A percentile compares a stretch with the other conserved stretches of the same genome.
phyloP scores from a whole-genome alignment of 2,888 invertebrate species.

The Callosobruchus maculatus region DNA sequence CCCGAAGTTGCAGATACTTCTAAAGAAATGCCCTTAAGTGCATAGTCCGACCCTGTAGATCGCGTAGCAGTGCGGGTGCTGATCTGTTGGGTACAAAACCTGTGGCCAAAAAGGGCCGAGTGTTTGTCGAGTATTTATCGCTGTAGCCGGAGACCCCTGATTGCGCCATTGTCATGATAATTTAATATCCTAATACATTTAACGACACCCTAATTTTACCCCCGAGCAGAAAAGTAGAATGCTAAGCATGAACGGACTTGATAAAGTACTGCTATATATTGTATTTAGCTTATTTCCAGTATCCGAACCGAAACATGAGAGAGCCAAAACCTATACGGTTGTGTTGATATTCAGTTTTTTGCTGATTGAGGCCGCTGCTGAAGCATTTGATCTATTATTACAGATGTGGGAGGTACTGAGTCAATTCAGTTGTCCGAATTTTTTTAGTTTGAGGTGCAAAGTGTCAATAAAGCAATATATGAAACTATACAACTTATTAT shows the following conservation, averaged over 20 bases:
- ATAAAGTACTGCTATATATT: neutral
- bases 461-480: no score
- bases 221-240: slow-evolving; percentile 25
- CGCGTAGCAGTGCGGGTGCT: neutral
- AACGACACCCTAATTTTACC: slow-evolving; percentile 50
- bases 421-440: no score
- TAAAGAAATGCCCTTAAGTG: neutral
- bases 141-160: slow-evolving; percentile 41
- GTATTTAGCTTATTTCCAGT: neutral
- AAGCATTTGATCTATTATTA: no score
- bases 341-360: no score
- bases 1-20: no score
- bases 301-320: no score
- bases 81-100: slow-evolving; percentile 42
- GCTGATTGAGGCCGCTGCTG: no score
- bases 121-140: slow-evolving; percentile 52
- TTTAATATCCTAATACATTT: slow-evolving; percentile 53
- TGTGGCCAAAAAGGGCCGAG: slow-evolving; percentile 51
- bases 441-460: no score
- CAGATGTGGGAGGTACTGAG: no score
- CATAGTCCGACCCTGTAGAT: neutral
- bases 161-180: slow-evolving; percentile 52
- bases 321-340: no score
- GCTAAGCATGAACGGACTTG: slow-evolving; percentile 15
- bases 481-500: no score